Evolutionary conservation across 2,888 invertebrate genomes (phyloP), one percentile per base, ranked within the genome.

Genomic region (Orthosia incerta): DNA sequence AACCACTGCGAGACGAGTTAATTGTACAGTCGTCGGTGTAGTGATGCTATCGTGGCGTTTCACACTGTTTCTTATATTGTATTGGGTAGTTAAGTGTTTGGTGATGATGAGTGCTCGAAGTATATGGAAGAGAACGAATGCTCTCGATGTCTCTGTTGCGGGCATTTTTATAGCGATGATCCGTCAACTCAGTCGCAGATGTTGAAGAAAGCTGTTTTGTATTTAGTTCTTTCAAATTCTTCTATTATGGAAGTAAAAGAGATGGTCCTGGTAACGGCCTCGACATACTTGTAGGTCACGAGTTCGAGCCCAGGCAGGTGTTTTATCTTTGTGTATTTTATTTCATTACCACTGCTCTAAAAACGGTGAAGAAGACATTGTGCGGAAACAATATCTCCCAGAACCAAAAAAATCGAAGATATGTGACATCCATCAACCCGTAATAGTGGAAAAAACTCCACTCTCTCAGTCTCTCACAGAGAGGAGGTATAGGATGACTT

Each of bases 1-100:
- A 45, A 60, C 39, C 60, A 48, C 66, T 62, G 57, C 55, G 51
- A 67, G 66, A 69, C 64, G 55, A 57, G 57, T 45, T 81, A 81
- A 81, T 81, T 81, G 68, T 81, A 65, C n/a, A 51, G 45, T 50
- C 18, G 45, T 50, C 18, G 11, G 72, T 53, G 46, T 53, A 56
- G 26, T 51, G 67, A 73, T 77, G 82, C 26, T 81, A 77, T 80
- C 82, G 23, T 20, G 7, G 20, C 56, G 64, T 71, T 80, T 80
- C 67, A 71, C 76, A 80, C 79, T 60, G 60, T 46, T 80, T 71
- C 56, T 65, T 79, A 65, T 69, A 73, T 68, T 64, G 55, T 64
- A 74, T 74, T 63, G 70, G 74, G 70, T 74, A 70, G 53, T 80
- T 73, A 62, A 57, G 68, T 80, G 64, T 31, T 61, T 56, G 55